Conservation (phyloP, 2,888 invertebrate species). For the Ophion obscuratus region DNA sequence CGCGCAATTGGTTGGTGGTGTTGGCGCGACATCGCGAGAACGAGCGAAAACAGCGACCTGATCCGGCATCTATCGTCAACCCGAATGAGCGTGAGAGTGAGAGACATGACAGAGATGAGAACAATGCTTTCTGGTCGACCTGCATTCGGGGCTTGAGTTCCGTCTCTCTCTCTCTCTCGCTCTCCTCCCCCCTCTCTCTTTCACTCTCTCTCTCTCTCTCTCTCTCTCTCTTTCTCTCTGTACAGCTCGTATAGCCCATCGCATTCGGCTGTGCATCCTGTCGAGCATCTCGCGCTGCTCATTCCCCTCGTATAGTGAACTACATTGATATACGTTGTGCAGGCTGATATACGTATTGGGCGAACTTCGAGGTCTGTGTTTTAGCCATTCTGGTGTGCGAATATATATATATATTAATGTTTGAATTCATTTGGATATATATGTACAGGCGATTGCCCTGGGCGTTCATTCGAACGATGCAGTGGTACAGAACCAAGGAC, state of each 20-base stretch:
- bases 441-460: slow-evolving; percentile 26
- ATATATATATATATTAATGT: slow-evolving; percentile 3
- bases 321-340: slow-evolving; percentile 15
- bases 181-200: neutral
- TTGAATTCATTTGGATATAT: slow-evolving; percentile 28
- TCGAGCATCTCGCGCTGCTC: slow-evolving; percentile 54
- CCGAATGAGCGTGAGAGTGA: slow-evolving; percentile 36
- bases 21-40: slow-evolving; percentile 49
- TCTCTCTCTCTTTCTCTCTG: neutral
- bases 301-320: slow-evolving; percentile 32
- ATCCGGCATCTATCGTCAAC: slow-evolving; percentile 59
- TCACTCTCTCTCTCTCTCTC: slow-evolving; percentile 40
- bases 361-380: slow-evolving; percentile 51
- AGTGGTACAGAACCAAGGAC: slow-evolving; percentile 46
- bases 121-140: slow-evolving; percentile 68
- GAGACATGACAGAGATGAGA: slow-evolving; percentile 58
- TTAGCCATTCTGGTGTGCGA: slow-evolving; percentile 50
- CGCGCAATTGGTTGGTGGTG: slow-evolving; percentile 23
- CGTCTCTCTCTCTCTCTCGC: slow-evolving; percentile 46
- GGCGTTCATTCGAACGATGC: slow-evolving; percentile 55
- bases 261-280: slow-evolving; percentile 63
- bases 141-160: slow-evolving; percentile 67
- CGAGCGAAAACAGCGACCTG: slow-evolving; percentile 59
- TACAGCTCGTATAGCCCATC: slow-evolving; percentile 32
- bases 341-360: slow-evolving; percentile 30